Evolutionary conservation across 2,797 vertebrate genomes (phyloP).

Genomic region (Neosilurus mollespiculum): DNA sequence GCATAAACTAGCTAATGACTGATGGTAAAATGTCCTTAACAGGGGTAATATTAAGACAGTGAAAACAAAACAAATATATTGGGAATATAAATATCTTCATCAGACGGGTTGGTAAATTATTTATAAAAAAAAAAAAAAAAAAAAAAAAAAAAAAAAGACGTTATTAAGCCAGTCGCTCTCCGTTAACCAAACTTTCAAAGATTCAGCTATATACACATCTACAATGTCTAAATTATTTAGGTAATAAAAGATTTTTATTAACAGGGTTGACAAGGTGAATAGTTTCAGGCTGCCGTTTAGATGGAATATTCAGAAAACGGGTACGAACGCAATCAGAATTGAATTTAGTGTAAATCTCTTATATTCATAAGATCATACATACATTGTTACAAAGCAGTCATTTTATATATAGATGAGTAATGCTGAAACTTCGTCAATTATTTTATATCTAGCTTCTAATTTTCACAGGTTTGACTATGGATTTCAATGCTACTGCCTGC

Average conservation of each 20-base stretch:
- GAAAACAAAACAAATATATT: neutral
- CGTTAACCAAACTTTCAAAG: neutral
- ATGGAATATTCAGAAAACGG: neutral
- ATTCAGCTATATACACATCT: neutral
- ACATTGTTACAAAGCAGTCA: neutral
- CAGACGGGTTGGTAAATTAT: neutral
- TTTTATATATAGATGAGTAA: neutral
- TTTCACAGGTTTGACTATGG: neutral
- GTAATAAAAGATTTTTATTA: neutral
- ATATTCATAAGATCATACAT: neutral
- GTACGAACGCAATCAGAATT: neutral
- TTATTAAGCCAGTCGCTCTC: neutral
- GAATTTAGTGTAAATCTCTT: neutral
- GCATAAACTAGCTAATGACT: conserved; percentile 1
- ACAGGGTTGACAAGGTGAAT: neutral
- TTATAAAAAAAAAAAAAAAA: neutral
- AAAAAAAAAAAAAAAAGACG: neutral
- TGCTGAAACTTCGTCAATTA: too few relatives aligned
- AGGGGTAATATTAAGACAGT: neutral
- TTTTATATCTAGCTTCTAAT: neutral
- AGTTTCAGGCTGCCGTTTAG: neutral
- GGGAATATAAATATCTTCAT: too few relatives aligned
- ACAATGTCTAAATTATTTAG: neutral
- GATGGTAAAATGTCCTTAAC: neutral
- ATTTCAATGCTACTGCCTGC: neutral